A percentile compares a stretch with the other conserved stretches of the same genome.
These are phyloP conservation scores for Micromys minutus DNA, from an alignment of 2,113 vertebrate species.

Conservation along the genomic window DNA sequence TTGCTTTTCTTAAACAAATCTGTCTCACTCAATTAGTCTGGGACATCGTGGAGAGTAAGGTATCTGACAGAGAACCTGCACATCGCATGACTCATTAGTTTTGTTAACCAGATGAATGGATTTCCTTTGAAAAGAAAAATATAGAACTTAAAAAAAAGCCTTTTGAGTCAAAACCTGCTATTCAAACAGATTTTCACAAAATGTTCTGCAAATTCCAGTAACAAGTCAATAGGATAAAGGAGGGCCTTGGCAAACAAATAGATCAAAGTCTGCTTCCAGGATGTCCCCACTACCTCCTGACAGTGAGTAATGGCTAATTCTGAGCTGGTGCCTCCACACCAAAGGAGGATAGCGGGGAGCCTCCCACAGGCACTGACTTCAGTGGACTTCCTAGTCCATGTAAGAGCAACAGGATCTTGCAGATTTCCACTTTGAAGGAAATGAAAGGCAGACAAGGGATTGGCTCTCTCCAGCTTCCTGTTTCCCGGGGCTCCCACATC, in stretches of 20 bases:
- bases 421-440: constrained; percentile 5
- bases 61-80: background rate
- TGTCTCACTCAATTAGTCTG: constrained; percentile 33
- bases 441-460: background rate
- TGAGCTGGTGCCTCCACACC: background rate
- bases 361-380: background rate
- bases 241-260: constrained; percentile 26
- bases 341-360: background rate
- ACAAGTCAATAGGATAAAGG: constrained; percentile 47
- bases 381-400: background rate
- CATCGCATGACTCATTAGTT: constrained; percentile 52
- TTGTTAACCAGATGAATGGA: constrained; percentile 53
- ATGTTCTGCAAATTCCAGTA: constrained; percentile 53
- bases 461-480: background rate
- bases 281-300: background rate
- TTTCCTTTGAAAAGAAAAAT: constrained; percentile 44
- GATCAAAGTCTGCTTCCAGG: constrained; percentile 36
- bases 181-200: constrained; percentile 62
- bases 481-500: background rate
- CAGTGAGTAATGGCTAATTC: constrained; percentile 15
- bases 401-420: background rate
- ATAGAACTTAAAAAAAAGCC: background rate
- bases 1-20: background rate
- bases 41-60: constrained; percentile 11
- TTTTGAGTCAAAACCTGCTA: constrained; percentile 29